Evolutionary conservation across 2,797 vertebrate genomes (phyloP).

Genomic region (Otus scops): DNA sequence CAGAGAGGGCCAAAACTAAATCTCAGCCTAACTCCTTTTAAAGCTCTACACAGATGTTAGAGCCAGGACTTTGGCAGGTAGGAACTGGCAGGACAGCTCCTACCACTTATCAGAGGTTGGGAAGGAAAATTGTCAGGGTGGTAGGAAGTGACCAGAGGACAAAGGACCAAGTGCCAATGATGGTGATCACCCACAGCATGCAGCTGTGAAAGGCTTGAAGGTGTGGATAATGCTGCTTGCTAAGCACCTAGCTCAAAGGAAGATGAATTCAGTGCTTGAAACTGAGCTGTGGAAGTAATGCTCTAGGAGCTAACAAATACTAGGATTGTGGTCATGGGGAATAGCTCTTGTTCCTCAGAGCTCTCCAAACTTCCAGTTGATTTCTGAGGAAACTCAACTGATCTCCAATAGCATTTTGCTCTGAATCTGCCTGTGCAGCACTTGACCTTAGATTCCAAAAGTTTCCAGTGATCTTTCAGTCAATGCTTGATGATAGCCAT

Average conservation of each 20-base stretch:
- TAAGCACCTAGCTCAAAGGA: background rate
- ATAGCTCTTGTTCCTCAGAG: background rate
- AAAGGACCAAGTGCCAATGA: background rate
- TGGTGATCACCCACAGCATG: background rate
- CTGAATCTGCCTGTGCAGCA: background rate
- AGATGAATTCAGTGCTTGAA: background rate
- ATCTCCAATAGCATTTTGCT: background rate
- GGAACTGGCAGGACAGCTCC: background rate
- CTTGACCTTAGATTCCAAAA: background rate
- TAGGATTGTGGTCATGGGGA: background rate
- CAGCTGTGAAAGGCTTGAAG: background rate
- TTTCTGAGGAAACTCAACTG: background rate
- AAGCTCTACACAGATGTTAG: background rate
- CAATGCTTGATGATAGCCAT: background rate
- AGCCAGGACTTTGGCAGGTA: background rate
- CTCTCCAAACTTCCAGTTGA: background rate
- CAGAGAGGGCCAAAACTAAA: background rate
- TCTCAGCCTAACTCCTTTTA: background rate
- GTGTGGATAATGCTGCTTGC: background rate
- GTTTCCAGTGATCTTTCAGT: background rate
- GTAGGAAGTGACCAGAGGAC: background rate
- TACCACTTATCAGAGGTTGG: background rate
- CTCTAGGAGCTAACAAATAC: background rate
- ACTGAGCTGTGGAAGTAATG: background rate
- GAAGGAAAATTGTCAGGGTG: background rate